Conservation (phyloP, 2,113 vertebrate genomes). For the Petaurus breviceps region DNA sequence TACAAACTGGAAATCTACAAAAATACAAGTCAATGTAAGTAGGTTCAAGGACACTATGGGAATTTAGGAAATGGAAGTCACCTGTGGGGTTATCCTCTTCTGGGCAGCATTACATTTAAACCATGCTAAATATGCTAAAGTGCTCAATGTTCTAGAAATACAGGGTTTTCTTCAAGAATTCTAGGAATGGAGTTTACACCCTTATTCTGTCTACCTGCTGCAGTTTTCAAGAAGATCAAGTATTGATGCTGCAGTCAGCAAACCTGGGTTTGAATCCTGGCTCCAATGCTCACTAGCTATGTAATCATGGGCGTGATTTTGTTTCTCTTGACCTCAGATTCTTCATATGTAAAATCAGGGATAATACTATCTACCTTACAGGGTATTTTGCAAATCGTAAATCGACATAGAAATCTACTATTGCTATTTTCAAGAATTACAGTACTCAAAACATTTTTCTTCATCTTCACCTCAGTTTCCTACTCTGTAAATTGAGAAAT, state of each 20-base stretch:
- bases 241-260: neutral
- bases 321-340: neutral
- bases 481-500: neutral
- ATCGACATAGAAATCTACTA: neutral
- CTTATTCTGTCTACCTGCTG: neutral
- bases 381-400: neutral
- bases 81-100: neutral
- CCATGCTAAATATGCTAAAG: too few species aligned
- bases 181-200: neutral
- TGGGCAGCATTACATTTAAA: neutral
- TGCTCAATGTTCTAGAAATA: neutral
- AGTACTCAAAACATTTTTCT: neutral
- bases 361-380: neutral
- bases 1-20: conserved; percentile 61
- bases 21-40: neutral
- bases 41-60: neutral
- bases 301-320: neutral
- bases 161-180: neutral
- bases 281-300: neutral
- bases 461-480: neutral
- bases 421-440: neutral
- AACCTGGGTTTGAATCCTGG: neutral
- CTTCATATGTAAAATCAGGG: too few species aligned
- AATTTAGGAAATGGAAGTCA: neutral
- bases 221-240: neutral